Percentiles rank a stretch among this genome's conserved stretches.
phyloP scores from a whole-genome alignment of 2,797 vertebrate species.

The Semaprochilodus insignis region DNA sequence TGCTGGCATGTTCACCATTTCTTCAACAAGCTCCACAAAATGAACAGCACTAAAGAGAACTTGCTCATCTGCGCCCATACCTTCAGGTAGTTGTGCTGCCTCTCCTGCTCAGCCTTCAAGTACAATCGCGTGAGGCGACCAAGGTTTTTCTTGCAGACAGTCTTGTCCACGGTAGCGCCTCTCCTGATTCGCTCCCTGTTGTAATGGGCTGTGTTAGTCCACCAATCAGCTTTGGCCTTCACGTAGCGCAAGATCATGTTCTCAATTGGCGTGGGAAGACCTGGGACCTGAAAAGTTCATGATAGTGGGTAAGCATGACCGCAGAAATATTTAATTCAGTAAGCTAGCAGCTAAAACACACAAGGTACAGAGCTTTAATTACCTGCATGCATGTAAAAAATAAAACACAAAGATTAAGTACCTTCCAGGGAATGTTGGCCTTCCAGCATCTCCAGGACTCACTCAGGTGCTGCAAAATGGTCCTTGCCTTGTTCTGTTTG shows the following conservation, averaged over 20 bases:
- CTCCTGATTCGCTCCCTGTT: slow-evolving; percentile 97
- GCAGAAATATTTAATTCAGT: no score
- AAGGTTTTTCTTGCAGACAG: slow-evolving; percentile 98
- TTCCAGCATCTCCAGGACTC: slow-evolving; percentile 99
- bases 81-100: slow-evolving; percentile 99
- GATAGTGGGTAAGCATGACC: neutral
- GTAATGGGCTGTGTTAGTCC: slow-evolving; percentile 99
- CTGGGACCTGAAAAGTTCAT: slow-evolving; percentile 85
- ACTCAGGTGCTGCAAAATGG: slow-evolving; percentile 97
- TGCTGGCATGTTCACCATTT: neutral
- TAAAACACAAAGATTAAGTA: slow-evolving; percentile 51
- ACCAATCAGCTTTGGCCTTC: slow-evolving; percentile 99
- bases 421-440: slow-evolving; percentile 99
- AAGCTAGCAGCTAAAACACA: no score
- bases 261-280: slow-evolving; percentile 97
- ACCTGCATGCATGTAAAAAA: no score
- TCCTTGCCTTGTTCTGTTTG: slow-evolving; percentile 99
- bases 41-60: neutral
- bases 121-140: slow-evolving; percentile 96
- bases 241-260: slow-evolving; percentile 99
- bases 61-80: slow-evolving; percentile 65
- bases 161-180: slow-evolving; percentile 98
- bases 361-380: no score
- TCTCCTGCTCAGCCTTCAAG: slow-evolving; percentile 97
- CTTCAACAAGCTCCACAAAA: neutral